A percentile compares a stretch with the other conserved stretches of the same genome.
phyloP scores from a whole-genome alignment of 1,140 invertebrate species.

The Tetramorium simillimum region DNA sequence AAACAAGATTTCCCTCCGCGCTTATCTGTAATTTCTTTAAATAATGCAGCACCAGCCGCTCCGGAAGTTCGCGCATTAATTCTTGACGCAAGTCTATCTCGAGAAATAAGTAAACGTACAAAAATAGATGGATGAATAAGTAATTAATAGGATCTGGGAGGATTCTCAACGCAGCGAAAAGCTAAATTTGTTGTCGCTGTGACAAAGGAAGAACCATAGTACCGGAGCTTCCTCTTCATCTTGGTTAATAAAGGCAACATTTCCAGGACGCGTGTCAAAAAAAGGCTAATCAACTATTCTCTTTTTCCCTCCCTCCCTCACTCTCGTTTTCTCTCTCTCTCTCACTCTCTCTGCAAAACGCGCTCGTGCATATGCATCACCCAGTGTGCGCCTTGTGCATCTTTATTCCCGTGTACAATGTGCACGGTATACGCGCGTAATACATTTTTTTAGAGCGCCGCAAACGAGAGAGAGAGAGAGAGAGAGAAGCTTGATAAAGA shows the following conservation, averaged over 20 bases:
- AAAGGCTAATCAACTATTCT: conserved; percentile 52
- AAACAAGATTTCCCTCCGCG: background rate
- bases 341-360: conserved; percentile 18
- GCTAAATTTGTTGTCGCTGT: background rate
- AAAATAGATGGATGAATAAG: background rate
- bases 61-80: background rate
- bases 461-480: background rate
- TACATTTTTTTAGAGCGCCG: conserved; percentile 12
- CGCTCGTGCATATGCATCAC: conserved; percentile 53
- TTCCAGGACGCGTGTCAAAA: conserved; percentile 55
- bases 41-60: background rate
- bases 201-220: background rate
- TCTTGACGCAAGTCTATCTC: background rate
- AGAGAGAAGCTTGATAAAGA: conserved; percentile 28
- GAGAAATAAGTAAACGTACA: background rate
- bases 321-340: background rate
- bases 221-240: conserved; percentile 41
- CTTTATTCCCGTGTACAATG: conserved; percentile 27
- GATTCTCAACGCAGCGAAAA: background rate
- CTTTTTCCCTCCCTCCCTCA: background rate
- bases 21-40: background rate
- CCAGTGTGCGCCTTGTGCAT: conserved; percentile 25
- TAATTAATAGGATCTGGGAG: background rate
- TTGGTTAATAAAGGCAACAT: conserved; percentile 50
- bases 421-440: background rate